Evolutionary conservation across 2,797 vertebrate species (phyloP).

Genomic region (Gallirallus australis): DNA sequence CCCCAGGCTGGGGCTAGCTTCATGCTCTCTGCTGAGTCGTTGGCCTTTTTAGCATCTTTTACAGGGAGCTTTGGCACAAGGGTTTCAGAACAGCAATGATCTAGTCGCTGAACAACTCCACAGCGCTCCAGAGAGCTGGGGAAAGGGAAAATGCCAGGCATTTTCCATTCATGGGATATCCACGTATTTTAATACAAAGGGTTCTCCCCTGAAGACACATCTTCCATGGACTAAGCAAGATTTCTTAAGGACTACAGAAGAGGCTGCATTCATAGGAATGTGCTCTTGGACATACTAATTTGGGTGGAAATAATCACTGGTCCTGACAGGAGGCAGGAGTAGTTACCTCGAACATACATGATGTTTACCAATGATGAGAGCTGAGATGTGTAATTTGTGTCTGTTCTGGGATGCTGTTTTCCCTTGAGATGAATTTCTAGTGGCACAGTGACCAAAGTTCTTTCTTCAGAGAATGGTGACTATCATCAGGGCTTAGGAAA

Average conservation of each 20-base stretch:
- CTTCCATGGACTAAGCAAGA: background rate
- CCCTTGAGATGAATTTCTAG: background rate
- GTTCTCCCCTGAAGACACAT: background rate
- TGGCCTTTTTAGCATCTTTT: background rate
- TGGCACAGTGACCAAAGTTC: background rate
- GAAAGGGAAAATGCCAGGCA: background rate
- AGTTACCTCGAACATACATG: background rate
- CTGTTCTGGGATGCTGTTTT: background rate
- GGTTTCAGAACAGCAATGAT: background rate
- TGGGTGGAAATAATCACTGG: constrained; percentile 5
- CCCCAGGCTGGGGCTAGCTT: background rate
- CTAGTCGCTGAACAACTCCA: background rate
- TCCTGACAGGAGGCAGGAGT: background rate
- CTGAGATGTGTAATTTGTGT: background rate
- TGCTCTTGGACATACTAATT: background rate
- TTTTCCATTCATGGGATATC: background rate
- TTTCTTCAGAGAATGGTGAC: background rate
- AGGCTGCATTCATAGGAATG: background rate
- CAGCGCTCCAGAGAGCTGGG: background rate
- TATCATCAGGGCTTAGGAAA: background rate
- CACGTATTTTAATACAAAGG: background rate
- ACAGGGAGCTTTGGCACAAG: background rate
- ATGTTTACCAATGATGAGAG: background rate
- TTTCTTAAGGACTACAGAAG: background rate
- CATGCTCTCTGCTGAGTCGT: background rate